Base-by-base conservation (phyloP, 1,140 invertebrate genomes). In the Saccostrea glomerata region DNA sequence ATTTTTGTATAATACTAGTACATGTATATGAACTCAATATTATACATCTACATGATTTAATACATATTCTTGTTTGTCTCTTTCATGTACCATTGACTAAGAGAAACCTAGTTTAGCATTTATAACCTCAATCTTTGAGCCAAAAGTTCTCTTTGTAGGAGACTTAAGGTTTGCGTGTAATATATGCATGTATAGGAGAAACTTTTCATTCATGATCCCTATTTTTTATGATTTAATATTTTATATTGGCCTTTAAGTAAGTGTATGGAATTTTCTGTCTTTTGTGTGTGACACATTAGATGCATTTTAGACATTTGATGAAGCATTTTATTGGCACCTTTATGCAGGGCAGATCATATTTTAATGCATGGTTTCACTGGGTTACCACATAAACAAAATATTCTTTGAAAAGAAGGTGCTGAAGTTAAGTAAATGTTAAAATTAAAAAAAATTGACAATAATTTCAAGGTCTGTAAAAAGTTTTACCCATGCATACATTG, bases 121-220 rank as follows among this genome's bases (percentile, higher is more conserved):
- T 36, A 36, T 60, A 12, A 60, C 58, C 6, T 60, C 13, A 0
- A 7, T 60, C 0, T 60, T 60, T 13, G 58, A 60, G 58, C 58
- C 58, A 20, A 63, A 17, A 63, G 58, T 60, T 1, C 23, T 73
- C 66, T 13, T 25, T 73, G 23, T 30, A 73, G 70, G 70, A 73
- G 70, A 36, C 70, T 25, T 11, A 1, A 40, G 15, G 13, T 13
- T 30, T 5, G 58, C 17, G n/a, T 63, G 30, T 25, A 73, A 30
- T 73, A 15, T 36, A 13, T 47, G 47, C 47, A 47, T 47, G 20
- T n/a, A 66, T 17, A 25, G 4, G 13, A 73, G 25, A 73, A 73
- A 73, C n/a, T 73, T 73, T 73, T 73, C 70, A 73, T 73, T 73
- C 70, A 73, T 73, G 25, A 73, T 73, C 70, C 12, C 70, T 73